A percentile compares a stretch with the other conserved stretches of the same genome.
These are phyloP conservation scores for Cheirogaleus medius DNA, from an alignment of 2,113 vertebrate genomes.

Conservation along the genomic window DNA sequence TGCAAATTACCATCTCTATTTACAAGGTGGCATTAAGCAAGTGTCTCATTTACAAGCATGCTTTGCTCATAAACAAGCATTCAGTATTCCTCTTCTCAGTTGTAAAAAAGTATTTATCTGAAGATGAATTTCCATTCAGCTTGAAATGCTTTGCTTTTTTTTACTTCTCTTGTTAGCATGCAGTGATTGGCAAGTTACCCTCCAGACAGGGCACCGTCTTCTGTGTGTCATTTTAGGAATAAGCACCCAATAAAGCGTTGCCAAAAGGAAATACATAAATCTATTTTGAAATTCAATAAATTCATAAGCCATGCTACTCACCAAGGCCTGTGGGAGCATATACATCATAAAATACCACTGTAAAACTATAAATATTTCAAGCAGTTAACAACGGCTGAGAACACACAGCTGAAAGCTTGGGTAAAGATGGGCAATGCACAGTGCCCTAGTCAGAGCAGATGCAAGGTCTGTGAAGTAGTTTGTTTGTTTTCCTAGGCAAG, in stretches of 20 bases:
- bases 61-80: background rate
- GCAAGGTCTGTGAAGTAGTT: background rate
- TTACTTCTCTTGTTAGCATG: constrained; percentile 44
- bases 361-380: constrained; percentile 73
- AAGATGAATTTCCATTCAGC: constrained; percentile 60
- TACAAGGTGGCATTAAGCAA: constrained; percentile 32
- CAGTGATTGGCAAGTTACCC: constrained; percentile 65
- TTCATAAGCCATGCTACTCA: constrained; percentile 66
- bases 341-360: constrained; percentile 70
- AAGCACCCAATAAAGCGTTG: constrained; percentile 56
- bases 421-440: background rate
- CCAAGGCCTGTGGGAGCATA: constrained; percentile 76
- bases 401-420: constrained; percentile 48
- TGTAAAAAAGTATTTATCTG: constrained; percentile 25
- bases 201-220: constrained; percentile 60
- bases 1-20: constrained; percentile 8
- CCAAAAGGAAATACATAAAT: constrained; percentile 74
- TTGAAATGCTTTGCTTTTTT: constrained; percentile 46
- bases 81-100: constrained; percentile 5
- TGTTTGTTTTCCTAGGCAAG: constrained; percentile 42
- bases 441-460: background rate
- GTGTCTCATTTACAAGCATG: constrained; percentile 33
- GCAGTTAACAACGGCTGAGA: constrained; percentile 63
- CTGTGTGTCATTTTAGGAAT: constrained; percentile 37
- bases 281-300: constrained; percentile 74